Base-by-base conservation (phyloP, 2,113 vertebrate species). In the Dasyprocta punctata region DNA sequence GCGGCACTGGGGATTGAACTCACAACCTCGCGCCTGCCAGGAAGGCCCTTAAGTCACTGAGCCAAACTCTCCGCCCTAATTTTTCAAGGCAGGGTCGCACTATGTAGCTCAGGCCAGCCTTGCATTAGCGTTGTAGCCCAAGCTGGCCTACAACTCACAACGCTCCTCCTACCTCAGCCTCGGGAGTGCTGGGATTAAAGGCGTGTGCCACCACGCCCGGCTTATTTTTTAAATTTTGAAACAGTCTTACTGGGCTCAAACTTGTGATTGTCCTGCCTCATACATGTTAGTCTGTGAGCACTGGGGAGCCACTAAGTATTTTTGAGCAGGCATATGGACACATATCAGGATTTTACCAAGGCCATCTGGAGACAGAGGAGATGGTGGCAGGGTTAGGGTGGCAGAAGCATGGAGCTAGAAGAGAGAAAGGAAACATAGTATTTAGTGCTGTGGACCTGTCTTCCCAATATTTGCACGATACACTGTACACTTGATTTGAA, bases 401-500 rank as follows among this genome's bases (percentile, higher is more conserved):
- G 9, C 1, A 19, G 75, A 8, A 89, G 16, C 20, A 63, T n/a
- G 33, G 71, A 47, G 49, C 11, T 44, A 12, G 49, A 61, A 38
- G 56, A 58, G 38, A 82, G 71, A 84, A 67, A 58, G 17, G 28
- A 89, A 73, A 33, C 33, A 69, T 0, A 69, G 52, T 61, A 61
- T 24, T 85, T 6, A 33, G 0, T 85, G 94, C 38, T 92, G 63
- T 4, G 41, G 86, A 26, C 10, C 22, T 87, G 11, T 73, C 49
- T 94, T 52, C 36, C 56, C 41, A 87, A n/a, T 65, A 73, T 93
- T 89, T 92, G 60, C 52, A 82, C 61, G 52, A 14, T 73, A 83
- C 36, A 69, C 36, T 20, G 47, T 26, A 52, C 28, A 67, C 77
- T 92, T 85, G 78, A 90, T 52, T 95, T 94, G 13, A 92, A 96